Evolutionary conservation across 1,140 invertebrate genomes (phyloP).

Genomic region (Sminthurides bifidus): DNA sequence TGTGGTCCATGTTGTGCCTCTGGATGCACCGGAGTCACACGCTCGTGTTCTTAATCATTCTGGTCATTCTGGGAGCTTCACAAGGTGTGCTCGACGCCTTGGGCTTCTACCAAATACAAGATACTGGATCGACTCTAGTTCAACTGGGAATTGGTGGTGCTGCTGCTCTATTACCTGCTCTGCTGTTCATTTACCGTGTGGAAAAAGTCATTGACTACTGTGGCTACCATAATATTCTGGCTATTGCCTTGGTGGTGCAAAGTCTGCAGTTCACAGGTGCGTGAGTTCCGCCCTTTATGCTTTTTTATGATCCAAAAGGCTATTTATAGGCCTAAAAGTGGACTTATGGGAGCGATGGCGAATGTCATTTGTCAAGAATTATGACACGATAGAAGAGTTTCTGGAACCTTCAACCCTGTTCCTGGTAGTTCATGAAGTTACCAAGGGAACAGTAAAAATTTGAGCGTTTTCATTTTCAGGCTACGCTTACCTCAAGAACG

Average conservation of each 20-base stretch:
- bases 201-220: constrained; percentile 32
- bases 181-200: constrained; percentile 28
- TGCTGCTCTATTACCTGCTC: constrained; percentile 18
- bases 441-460: too few relatives aligned
- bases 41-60: constrained; percentile 18
- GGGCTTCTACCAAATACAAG: constrained; percentile 21
- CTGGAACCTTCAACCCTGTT: too few relatives aligned
- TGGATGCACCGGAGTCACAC: constrained; percentile 23
- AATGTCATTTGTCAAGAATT: too few relatives aligned
- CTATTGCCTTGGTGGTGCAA: constrained; percentile 26
- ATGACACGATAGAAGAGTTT: too few relatives aligned
- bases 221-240: constrained; percentile 28
- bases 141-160: constrained; percentile 24
- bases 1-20: constrained; percentile 23
- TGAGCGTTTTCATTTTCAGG: constrained; percentile 15
- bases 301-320: too few relatives aligned
- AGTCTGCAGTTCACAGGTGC: constrained; percentile 30
- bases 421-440: too few relatives aligned
- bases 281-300: too few relatives aligned
- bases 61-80: constrained; percentile 19
- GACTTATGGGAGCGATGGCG: too few relatives aligned
- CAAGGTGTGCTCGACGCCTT: constrained; percentile 26
- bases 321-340: too few relatives aligned
- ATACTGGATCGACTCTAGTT: constrained; percentile 13
- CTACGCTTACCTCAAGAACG: constrained; percentile 26